Evolutionary conservation across 2,113 vertebrate species (phyloP), one percentile per base, ranked within the genome.

Genomic region (Lucifuga dentata): DNA sequence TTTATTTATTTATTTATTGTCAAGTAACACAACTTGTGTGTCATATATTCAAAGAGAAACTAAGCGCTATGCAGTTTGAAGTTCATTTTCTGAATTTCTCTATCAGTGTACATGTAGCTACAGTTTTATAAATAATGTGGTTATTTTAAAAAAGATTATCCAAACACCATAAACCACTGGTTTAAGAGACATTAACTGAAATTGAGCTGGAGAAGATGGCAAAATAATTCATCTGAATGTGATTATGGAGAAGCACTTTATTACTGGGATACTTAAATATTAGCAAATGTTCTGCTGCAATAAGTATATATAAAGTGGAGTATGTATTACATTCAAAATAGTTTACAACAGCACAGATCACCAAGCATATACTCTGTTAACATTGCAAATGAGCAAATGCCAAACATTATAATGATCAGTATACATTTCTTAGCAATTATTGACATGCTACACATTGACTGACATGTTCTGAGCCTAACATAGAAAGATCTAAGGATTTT

Each of bases 251-350:
- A 45, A 62, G 1, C 1, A 7, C 46, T 50, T 38, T 55, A 24
- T 36, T 57, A 45, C 11, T 46, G 8, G 72, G 24, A 19, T 20
- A 23, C 24, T 16, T 35, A 24, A 43, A 56, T 15, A 36, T 48
- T 11, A 48, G 39, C 41, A 24, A 7, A 46, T 15, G 21, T 45
- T 26, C n/a, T 62, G 8, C 46, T 46, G 11, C 63, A 61, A 21
- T 11, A 15, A 52, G 10, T 75, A 35, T 26, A 20, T 49, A 53
- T 56, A 64, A 55, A 39, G 71, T 39, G 67, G 6, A 38, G 43
- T 70, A 24, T 80, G 53, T 51, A 72, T 23, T 69, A 84, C 86
- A 84, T 85, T 83, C 69, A 72, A 73, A 80, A 62, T 57, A 49
- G 35, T 50, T 63, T 29, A 53, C 21, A 76, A 81, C 69, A 73